A percentile compares a stretch with the other conserved stretches of the same genome.
phyloP scores from a whole-genome alignment of 2,113 vertebrate species.

The Thryonomys swinderianus region DNA sequence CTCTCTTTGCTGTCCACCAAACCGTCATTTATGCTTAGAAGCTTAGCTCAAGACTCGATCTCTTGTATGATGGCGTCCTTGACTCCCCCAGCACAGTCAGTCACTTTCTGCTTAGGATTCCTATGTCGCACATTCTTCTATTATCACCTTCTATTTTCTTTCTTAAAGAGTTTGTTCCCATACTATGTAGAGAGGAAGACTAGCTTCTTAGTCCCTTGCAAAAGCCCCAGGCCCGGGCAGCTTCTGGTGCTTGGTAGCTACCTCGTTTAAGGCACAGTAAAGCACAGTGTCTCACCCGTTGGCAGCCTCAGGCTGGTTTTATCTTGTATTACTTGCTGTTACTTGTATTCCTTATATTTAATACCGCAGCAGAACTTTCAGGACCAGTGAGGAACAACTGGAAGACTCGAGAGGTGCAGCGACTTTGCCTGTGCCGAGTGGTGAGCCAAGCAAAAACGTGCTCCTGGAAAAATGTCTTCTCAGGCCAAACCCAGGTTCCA shows the following conservation, averaged over 20 bases:
- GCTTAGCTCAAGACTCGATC: not conserved
- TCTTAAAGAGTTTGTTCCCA: not conserved
- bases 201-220: not conserved
- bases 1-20: not conserved
- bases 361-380: not conserved
- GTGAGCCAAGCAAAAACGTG: not conserved
- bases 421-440: not conserved
- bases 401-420: not conserved
- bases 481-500: not conserved
- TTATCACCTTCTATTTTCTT: not conserved
- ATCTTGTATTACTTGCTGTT: not conserved
- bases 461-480: not conserved
- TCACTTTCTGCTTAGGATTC: not conserved
- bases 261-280: not conserved
- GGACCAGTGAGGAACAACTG: not conserved
- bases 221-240: not conserved
- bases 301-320: not conserved
- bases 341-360: too few relatives aligned
- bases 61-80: not conserved
- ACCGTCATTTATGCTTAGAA: not conserved
- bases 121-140: not conserved
- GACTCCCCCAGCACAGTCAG: not conserved
- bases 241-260: not conserved
- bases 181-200: not conserved
- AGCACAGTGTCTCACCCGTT: not conserved